phyloP scores from a whole-genome alignment of 2,797 vertebrate genomes.

The Momotus momota region DNA sequence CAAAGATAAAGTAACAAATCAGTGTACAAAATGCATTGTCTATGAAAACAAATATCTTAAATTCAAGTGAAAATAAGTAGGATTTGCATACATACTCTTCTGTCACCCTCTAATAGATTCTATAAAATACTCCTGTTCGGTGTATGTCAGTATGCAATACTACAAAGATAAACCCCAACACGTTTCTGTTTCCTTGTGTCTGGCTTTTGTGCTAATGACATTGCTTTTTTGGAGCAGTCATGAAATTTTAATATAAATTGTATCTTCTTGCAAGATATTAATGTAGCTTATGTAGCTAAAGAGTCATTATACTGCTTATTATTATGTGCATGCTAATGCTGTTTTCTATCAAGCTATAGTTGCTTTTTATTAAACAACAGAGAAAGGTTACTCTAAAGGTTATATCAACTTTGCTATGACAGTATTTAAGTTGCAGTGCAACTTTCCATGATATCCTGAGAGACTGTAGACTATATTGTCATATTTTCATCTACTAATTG shows the following conservation, averaged over 20 bases:
- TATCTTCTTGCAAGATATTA: constrained; percentile 15
- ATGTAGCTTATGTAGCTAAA: not conserved
- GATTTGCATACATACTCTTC: not conserved
- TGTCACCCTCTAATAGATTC: not conserved
- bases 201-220: not conserved
- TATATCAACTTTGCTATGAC: not conserved
- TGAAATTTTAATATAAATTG: constrained; percentile 27
- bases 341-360: constrained; percentile 1
- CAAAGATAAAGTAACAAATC: not conserved
- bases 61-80: not conserved
- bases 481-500: constrained; percentile 39
- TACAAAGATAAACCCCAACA: not conserved
- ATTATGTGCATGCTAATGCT: constrained; percentile 46
- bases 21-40: not conserved
- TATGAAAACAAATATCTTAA: not conserved
- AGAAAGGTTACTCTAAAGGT: constrained; percentile 42
- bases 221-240: not conserved
- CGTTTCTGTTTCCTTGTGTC: not conserved
- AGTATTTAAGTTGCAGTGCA: not conserved
- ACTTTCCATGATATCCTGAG: not conserved
- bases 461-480: constrained; percentile 21
- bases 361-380: constrained; percentile 18
- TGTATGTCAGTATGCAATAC: not conserved
- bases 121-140: not conserved
- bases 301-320: constrained; percentile 11